Conservation (phyloP, 2,797 vertebrate species). For the Schizopygopsis pylzovi region DNA sequence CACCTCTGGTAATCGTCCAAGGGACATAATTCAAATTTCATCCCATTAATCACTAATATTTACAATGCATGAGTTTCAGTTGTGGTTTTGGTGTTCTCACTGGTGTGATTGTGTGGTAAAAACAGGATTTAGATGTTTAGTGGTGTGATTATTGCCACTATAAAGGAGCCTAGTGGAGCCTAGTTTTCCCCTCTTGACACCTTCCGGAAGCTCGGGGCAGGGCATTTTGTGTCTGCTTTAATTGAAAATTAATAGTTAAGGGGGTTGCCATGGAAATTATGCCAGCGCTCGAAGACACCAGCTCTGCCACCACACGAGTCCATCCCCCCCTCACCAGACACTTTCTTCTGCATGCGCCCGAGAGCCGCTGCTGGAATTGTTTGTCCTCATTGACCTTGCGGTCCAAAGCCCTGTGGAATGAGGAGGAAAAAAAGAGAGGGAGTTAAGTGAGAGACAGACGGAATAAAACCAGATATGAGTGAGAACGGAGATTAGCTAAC, state of each 20-base stretch:
- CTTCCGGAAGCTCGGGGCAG: slow-evolving; percentile 87
- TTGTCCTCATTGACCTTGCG: slow-evolving; percentile 99
- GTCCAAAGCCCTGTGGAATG: slow-evolving; percentile 89
- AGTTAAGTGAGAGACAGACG: slow-evolving; percentile 51
- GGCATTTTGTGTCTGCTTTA: slow-evolving; percentile 90
- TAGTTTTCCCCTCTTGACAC: slow-evolving; percentile 79
- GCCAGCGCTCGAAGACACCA: slow-evolving; percentile 80
- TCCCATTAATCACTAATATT: background rate
- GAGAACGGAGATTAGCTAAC: background rate
- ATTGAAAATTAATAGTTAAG: slow-evolving; percentile 97
- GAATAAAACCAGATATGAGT: slow-evolving; percentile 28
- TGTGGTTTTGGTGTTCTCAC: background rate
- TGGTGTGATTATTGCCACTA: slow-evolving; percentile 37
- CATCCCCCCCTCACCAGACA: slow-evolving; percentile 45
- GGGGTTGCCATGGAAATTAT: slow-evolving; percentile 91
- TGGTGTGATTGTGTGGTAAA: slow-evolving; percentile 12
- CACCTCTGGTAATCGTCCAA: slow-evolving; percentile 12
- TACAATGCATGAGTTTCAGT: background rate
- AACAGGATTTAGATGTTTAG: slow-evolving; percentile 24
- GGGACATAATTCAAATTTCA: background rate
- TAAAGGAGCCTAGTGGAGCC: slow-evolving; percentile 35
- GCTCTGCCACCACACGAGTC: slow-evolving; percentile 47
- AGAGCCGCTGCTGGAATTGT: slow-evolving; percentile 96
- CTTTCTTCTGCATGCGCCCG: slow-evolving; percentile 78
- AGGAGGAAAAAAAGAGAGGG: slow-evolving; percentile 71